Conservation (phyloP, 2,888 invertebrate species). For the Spicauda simplicius region DNA sequence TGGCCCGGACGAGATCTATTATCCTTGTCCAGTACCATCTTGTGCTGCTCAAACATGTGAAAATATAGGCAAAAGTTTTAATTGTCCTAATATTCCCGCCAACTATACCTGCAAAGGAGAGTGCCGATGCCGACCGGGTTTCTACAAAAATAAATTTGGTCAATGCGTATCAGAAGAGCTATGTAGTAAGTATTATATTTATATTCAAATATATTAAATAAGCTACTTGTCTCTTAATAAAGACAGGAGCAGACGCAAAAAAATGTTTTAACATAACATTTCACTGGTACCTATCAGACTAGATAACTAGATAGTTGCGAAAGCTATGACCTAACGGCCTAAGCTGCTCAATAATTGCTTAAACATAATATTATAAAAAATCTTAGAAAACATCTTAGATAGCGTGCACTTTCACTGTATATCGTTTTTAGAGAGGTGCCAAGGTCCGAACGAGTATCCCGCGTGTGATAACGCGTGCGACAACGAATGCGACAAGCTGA, state of each 20-base stretch:
- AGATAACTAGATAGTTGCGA: no score
- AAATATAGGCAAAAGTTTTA: conserved; percentile 40
- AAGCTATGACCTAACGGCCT: no score
- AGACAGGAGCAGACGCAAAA: no score
- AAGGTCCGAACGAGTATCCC: conserved; percentile 53
- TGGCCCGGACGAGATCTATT: conserved; percentile 22
- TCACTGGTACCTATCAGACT: no score
- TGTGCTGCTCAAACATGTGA: conserved; percentile 46
- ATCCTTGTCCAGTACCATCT: conserved; percentile 14
- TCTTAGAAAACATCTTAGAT: no score
- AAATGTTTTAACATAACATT: no score
- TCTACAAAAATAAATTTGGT: conserved; percentile 46
- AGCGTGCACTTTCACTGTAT: no score
- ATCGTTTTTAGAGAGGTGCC: conserved; percentile 47
- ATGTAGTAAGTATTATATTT: conserved; percentile 49
- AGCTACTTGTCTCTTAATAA: no score
- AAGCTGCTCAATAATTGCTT: no score
- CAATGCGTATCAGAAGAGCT: conserved; percentile 47
- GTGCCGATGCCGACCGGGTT: conserved; percentile 53
- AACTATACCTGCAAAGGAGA: conserved; percentile 39
- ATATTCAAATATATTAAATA: not conserved
- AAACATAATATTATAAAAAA: no score
- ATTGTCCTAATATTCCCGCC: conserved; percentile 38
- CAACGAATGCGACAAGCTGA: conserved; percentile 56
- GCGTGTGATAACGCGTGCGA: conserved; percentile 61